Base-by-base conservation (phyloP, 1,140 invertebrate species). In the Polypedilum vanderplanki region DNA sequence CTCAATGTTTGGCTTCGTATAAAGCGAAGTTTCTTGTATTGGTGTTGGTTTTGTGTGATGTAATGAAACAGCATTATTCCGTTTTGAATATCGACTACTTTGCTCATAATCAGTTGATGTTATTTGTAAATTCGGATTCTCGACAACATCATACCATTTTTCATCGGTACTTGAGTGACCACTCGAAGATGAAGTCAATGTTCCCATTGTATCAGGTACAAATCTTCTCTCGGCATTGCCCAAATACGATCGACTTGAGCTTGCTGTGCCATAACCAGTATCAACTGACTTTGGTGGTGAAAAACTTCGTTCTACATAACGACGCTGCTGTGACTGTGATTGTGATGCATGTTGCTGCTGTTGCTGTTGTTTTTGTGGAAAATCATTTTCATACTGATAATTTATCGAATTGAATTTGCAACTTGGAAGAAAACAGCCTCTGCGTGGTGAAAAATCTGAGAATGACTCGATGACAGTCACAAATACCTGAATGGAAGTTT, bases 401-500 rank as follows among this genome's bases (percentile, higher is more conserved):
- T 86, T 87, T 67, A 82, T 83, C 73, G 87, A 85, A 75, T 88
- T 85, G 79, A 90, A 91, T 78, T 87, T 87, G 81, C 91, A 92
- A 76, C 88, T 88, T 77, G 87, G 87, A 17, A 89, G 80, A 40
- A 87, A 85, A 79, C 91, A 92, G 22, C 91, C 90, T 81, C 89
- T 89, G 15, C 82, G 78, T 10, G 81, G 78, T 10, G 78, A 76
- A 73, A 79, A 78, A 74, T 83, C 81, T 22, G 77, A 22, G 17
- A 74, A 74, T 64, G 76, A 76, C 73, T 76, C 75, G 78, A 97
- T 92, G 64, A 95, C 90, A 64, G 91, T 91, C 7, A 96, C 88
- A 12, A 91, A 92, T 3, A 96, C 92, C 76, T 91, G 90, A 67
- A 90, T 88, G 17, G 94, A 95, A 0, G 95, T 98, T 79, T 97